phyloP scores from a whole-genome alignment of 2,113 vertebrate genomes.

The Sceloporus undulatus region DNA sequence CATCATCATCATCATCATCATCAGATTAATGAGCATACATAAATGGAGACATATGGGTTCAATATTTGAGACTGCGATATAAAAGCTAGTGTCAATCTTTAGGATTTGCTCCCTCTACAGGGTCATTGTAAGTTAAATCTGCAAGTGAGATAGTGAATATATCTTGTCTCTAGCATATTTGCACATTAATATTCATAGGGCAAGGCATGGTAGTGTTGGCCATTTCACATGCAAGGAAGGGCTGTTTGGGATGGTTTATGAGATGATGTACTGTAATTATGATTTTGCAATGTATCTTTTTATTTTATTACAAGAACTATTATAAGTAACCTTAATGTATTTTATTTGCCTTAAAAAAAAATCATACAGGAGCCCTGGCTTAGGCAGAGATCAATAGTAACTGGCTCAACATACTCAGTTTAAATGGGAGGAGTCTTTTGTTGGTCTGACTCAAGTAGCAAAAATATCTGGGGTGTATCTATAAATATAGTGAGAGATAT shows the following conservation, averaged over 20 bases:
- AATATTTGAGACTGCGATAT: background rate
- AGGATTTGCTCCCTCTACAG: background rate
- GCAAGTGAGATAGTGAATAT: background rate
- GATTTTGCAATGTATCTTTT: background rate
- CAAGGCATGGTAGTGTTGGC: background rate
- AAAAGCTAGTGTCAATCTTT: background rate
- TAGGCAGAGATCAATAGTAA: too few relatives aligned
- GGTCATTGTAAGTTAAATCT: background rate
- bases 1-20: too few relatives aligned
- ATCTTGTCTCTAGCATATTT: background rate
- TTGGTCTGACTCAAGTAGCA: too few relatives aligned
- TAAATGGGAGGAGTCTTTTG: too few relatives aligned
- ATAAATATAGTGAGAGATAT: background rate
- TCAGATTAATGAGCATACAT: background rate
- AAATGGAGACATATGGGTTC: background rate
- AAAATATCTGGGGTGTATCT: background rate
- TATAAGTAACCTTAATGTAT: background rate
- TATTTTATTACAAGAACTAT: background rate
- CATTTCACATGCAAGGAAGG: background rate
- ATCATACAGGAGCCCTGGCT: too few relatives aligned
- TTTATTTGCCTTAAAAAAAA: too few relatives aligned
- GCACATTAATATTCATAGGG: background rate
- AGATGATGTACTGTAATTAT: background rate
- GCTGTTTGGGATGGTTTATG: background rate
- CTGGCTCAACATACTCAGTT: background rate